phyloP scores from a whole-genome alignment of 2,113 vertebrate species.

The Ptyas mucosa region DNA sequence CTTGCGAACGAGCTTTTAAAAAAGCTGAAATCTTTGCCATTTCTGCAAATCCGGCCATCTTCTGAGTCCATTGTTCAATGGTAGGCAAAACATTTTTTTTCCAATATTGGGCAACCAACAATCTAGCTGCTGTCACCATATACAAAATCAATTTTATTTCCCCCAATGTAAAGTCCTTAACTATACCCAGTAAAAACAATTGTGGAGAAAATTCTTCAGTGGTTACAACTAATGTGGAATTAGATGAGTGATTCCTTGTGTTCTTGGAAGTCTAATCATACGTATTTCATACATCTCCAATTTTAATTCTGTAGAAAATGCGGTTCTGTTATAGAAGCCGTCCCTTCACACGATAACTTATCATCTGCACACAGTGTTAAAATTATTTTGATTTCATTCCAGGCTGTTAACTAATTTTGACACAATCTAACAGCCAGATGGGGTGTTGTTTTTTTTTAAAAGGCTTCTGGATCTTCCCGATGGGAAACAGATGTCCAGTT shows the following conservation, averaged over 20 bases:
- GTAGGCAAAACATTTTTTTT: too few species aligned
- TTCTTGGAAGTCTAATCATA: neutral
- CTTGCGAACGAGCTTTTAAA: too few species aligned
- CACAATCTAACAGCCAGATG: neutral
- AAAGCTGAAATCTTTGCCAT: too few species aligned
- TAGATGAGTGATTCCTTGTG: neutral
- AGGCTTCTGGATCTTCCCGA: neutral
- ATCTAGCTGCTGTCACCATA: too few species aligned
- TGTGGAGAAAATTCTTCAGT: neutral
- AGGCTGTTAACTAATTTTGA: neutral
- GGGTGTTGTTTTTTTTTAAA: neutral
- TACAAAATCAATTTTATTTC: too few species aligned
- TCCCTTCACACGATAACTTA: neutral
- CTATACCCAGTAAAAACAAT: too few species aligned
- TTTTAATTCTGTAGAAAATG: neutral
- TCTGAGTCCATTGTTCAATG: too few species aligned
- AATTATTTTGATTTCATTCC: constrained; percentile 14
- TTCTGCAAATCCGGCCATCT: too few species aligned
- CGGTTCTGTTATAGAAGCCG: neutral
- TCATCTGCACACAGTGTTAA: neutral
- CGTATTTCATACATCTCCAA: neutral
- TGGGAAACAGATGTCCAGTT: neutral
- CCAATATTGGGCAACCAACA: too few species aligned
- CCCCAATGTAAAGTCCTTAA: too few species aligned
- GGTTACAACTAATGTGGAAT: neutral